phyloP scores from a whole-genome alignment of 2,888 invertebrate genomes.

The Pherbina coryleti region DNA sequence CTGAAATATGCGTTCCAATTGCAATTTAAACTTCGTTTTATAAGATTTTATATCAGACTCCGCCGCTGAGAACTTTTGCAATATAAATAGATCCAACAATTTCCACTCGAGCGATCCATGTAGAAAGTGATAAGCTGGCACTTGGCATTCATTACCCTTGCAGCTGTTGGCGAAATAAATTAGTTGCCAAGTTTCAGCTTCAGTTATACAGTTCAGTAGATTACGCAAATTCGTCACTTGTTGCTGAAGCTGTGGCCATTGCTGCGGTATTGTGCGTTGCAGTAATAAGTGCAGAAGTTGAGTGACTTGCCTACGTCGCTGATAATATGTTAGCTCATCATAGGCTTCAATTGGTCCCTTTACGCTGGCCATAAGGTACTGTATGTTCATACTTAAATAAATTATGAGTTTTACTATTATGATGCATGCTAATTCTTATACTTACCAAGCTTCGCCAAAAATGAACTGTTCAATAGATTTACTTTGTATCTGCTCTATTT shows the following conservation, averaged over 20 bases:
- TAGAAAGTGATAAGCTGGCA: slow-evolving; percentile 66
- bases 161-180: slow-evolving; percentile 61
- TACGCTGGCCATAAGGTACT: slow-evolving; percentile 57
- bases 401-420: neutral
- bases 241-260: slow-evolving; percentile 46
- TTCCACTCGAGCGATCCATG: slow-evolving; percentile 68
- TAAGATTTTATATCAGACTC: neutral
- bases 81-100: slow-evolving; percentile 61
- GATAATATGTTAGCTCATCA: slow-evolving; percentile 49
- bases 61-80: slow-evolving; percentile 48
- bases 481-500: slow-evolving; percentile 51
- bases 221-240: slow-evolving; percentile 53
- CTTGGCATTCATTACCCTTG: slow-evolving; percentile 64
- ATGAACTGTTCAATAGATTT: slow-evolving; percentile 51
- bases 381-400: slow-evolving; percentile 59
- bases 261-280: slow-evolving; percentile 44
- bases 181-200: slow-evolving; percentile 55
- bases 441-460: slow-evolving; percentile 62
- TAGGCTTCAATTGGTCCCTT: slow-evolving; percentile 47
- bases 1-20: slow-evolving; percentile 56
- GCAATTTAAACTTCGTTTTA: slow-evolving; percentile 41
- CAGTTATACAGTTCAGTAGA: slow-evolving; percentile 57
- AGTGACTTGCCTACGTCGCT: slow-evolving; percentile 59
- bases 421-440: neutral
- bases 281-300: slow-evolving; percentile 59